These are phyloP conservation scores for Vanacampus margaritifer DNA, from an alignment of 2,113 vertebrate species.

Conservation along the genomic window DNA sequence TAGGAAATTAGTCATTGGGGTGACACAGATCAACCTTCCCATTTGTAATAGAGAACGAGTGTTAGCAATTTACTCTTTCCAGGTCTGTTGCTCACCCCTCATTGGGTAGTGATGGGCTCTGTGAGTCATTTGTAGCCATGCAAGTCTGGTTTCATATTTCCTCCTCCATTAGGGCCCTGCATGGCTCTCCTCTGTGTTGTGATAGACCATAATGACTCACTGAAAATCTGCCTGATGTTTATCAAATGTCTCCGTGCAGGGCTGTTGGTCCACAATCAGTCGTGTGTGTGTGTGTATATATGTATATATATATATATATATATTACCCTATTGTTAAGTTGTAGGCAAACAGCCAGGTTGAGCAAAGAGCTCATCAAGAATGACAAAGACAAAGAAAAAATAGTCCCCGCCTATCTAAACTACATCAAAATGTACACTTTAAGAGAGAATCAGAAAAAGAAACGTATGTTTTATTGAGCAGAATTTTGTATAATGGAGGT, in stretches of 20 bases:
- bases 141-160: slow-evolving; percentile 60
- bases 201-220: slow-evolving; percentile 63
- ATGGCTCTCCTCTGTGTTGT: slow-evolving; percentile 55
- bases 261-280: slow-evolving; percentile 39
- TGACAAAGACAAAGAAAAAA: slow-evolving; percentile 30
- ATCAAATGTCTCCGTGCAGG: slow-evolving; percentile 48
- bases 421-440: too few relatives aligned
- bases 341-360: slow-evolving; percentile 26
- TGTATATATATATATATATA: background rate
- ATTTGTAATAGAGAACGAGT: slow-evolving; percentile 42
- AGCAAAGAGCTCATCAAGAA: slow-evolving; percentile 25
- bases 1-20: slow-evolving; percentile 40
- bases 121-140: slow-evolving; percentile 59
- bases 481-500: too few relatives aligned
- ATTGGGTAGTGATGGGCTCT: slow-evolving; percentile 25
- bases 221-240: slow-evolving; percentile 63
- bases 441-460: too few relatives aligned
- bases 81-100: slow-evolving; percentile 36
- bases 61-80: slow-evolving; percentile 44
- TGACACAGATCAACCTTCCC: slow-evolving; percentile 45
- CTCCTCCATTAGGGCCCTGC: slow-evolving; percentile 55
- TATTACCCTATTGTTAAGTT: slow-evolving; percentile 5
- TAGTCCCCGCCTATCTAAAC: slow-evolving; percentile 20
- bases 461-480: too few relatives aligned
- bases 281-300: background rate